These are phyloP conservation scores for Spisula solida DNA, from an alignment of 2,888 invertebrate genomes.

Conservation along the genomic window DNA sequence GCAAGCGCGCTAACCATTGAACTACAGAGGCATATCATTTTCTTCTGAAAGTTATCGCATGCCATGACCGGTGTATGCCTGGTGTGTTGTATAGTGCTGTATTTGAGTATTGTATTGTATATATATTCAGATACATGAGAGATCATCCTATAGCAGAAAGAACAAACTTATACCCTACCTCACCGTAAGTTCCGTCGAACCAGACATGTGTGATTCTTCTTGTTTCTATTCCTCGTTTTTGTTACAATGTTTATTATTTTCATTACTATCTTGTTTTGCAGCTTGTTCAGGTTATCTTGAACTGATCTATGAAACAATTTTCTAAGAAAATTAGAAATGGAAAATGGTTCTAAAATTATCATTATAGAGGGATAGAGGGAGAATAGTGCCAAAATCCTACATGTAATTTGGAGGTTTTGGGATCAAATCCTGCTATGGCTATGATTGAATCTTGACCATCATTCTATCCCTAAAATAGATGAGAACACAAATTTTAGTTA, in stretches of 20 bases:
- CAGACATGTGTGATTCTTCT: background rate
- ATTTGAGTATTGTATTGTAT: background rate
- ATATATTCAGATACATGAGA: conserved; percentile 59
- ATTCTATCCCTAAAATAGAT: no score
- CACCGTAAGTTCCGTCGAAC: conserved; percentile 48
- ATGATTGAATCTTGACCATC: no score
- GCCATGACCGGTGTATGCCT: background rate
- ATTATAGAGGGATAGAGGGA: no score
- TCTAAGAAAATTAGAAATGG: background rate
- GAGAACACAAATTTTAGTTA: no score
- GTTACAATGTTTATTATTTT: background rate
- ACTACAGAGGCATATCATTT: no score
- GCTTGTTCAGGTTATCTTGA: background rate
- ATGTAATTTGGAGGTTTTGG: no score
- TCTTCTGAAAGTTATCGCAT: background rate
- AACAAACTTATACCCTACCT: conserved; percentile 9
- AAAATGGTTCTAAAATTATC: no score
- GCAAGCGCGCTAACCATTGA: no score
- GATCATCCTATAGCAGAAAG: conserved; percentile 53
- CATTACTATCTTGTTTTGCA: background rate
- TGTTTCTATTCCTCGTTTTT: background rate
- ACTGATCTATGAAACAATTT: background rate
- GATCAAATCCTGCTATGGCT: no score
- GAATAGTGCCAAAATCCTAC: no score
- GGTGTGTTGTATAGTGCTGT: background rate